Evolutionary conservation across 1,140 invertebrate species (phyloP).

Genomic region (Samia ricini): DNA sequence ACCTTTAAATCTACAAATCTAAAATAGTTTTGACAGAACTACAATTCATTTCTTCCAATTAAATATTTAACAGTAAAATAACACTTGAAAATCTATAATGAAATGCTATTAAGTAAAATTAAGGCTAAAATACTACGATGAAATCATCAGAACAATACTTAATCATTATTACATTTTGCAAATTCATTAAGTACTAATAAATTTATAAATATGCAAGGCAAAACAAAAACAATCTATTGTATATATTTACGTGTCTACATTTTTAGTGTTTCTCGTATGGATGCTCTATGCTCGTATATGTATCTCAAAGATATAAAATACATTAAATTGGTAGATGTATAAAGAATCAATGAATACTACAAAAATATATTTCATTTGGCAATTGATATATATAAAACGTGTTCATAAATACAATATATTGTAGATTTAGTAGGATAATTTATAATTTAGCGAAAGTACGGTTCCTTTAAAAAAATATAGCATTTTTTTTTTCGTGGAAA

Average conservation of each 20-base stretch:
- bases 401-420: conserved; percentile 39
- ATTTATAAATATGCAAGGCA: conserved; percentile 34
- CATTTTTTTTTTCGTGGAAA: conserved; percentile 6
- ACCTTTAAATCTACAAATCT: conserved; percentile 38
- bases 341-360: conserved; percentile 52
- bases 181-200: conserved; percentile 43
- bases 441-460: conserved; percentile 6
- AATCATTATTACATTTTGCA: conserved; percentile 37
- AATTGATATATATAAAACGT: conserved; percentile 49
- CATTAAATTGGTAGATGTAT: conserved; percentile 21
- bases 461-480: conserved; percentile 14
- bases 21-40: conserved; percentile 17
- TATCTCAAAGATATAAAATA: conserved; percentile 58
- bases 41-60: conserved; percentile 11
- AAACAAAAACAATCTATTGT: conserved; percentile 60
- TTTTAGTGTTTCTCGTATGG: conserved; percentile 22
- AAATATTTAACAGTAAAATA: conserved; percentile 15
- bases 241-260: conserved; percentile 13
- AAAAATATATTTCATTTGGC: conserved; percentile 72
- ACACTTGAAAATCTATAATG: conserved; percentile 26
- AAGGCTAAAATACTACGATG: conserved; percentile 29
- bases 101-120: conserved; percentile 33
- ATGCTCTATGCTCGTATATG: conserved; percentile 21
- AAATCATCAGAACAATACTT: conserved; percentile 37
- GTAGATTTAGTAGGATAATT: conserved; percentile 15